Evolutionary conservation across 1,140 invertebrate species (phyloP).

Genomic region (Trachymyrmex septentrionalis): DNA sequence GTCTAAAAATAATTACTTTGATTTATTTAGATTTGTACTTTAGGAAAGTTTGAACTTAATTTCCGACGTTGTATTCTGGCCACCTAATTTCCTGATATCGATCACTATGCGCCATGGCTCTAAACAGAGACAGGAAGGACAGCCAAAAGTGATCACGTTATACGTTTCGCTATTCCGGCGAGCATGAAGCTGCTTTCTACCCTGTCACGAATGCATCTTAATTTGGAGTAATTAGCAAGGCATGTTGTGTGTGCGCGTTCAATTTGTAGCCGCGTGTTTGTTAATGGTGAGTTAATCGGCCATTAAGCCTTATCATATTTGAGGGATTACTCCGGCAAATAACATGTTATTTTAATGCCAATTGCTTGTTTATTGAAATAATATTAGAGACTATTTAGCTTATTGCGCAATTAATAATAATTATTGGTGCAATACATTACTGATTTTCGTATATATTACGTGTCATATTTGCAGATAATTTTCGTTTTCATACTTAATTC

Average conservation of each 20-base stretch:
- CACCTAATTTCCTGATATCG: slow-evolving; percentile 50
- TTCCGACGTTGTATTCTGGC: slow-evolving; percentile 14
- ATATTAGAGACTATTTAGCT: slow-evolving; percentile 44
- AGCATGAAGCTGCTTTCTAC: slow-evolving; percentile 45
- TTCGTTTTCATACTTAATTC: slow-evolving; percentile 6
- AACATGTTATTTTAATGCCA: slow-evolving; percentile 30
- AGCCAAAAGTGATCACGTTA: slow-evolving; percentile 34
- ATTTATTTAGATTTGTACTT: not conserved
- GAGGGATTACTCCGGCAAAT: slow-evolving; percentile 28
- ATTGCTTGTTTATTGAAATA: slow-evolving; percentile 36
- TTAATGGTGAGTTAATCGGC: slow-evolving; percentile 59
- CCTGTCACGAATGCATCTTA: slow-evolving; percentile 50
- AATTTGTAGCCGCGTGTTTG: slow-evolving; percentile 43
- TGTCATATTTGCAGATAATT: slow-evolving; percentile 9
- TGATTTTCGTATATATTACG: not conserved
- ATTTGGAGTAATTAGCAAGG: slow-evolving; percentile 43
- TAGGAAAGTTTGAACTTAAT: slow-evolving; percentile 20
- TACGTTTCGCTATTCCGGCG: slow-evolving; percentile 15
- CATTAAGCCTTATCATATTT: slow-evolving; percentile 49
- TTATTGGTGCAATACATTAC: slow-evolving; percentile 27
- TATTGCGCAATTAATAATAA: slow-evolving; percentile 46
- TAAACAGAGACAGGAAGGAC: slow-evolving; percentile 19
- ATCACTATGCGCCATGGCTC: slow-evolving; percentile 6
- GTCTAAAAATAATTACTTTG: slow-evolving; percentile 19
- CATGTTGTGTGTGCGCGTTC: not conserved